Percentiles rank a stretch among this genome's conserved stretches.
Evolutionary conservation across 2,888 invertebrate genomes (phyloP).

Genomic region (Caenorhabditis becei): DNA sequence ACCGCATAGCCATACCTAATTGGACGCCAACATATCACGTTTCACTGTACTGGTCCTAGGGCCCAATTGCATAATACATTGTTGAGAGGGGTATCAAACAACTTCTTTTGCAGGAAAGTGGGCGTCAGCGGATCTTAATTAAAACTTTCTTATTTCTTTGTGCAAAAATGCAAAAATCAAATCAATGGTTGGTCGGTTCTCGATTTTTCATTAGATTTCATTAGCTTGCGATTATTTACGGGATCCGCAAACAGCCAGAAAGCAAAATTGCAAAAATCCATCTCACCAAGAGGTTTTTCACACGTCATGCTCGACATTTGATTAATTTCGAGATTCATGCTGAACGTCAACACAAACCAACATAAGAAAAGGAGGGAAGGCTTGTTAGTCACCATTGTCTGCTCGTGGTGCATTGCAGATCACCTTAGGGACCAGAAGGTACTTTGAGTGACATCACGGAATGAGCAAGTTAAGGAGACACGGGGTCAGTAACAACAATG

Average conservation of each 20-base stretch:
- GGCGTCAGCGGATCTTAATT: slow-evolving; percentile 11
- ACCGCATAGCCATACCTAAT: slow-evolving; percentile 34
- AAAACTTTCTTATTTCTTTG: slow-evolving; percentile 20
- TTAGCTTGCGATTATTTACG: slow-evolving; percentile 1
- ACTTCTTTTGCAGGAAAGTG: slow-evolving; percentile 25
- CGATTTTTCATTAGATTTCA: slow-evolving; percentile 35
- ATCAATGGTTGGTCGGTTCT: neutral
- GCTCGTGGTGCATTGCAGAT: neutral
- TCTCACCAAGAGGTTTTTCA: too few species aligned
- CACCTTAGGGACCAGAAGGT: neutral
- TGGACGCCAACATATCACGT: slow-evolving; percentile 37
- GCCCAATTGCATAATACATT: slow-evolving; percentile 33
- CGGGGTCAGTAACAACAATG: too few species aligned
- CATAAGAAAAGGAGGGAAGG: neutral
- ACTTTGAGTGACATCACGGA: neutral
- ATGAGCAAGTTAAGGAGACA: neutral
- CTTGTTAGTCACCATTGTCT: slow-evolving; percentile 11
- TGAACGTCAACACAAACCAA: slow-evolving; percentile 27
- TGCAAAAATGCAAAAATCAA: neutral
- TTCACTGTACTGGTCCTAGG: slow-evolving; percentile 42
- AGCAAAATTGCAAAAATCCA: slow-evolving; percentile 12
- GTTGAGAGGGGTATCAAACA: slow-evolving; percentile 32
- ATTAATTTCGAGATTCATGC: slow-evolving; percentile 12
- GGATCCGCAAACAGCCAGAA: slow-evolving; percentile 30
- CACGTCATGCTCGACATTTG: slow-evolving; percentile 18